Evolutionary conservation across 2,888 invertebrate species (phyloP).

Genomic region (Tetheella fluctuosa): DNA sequence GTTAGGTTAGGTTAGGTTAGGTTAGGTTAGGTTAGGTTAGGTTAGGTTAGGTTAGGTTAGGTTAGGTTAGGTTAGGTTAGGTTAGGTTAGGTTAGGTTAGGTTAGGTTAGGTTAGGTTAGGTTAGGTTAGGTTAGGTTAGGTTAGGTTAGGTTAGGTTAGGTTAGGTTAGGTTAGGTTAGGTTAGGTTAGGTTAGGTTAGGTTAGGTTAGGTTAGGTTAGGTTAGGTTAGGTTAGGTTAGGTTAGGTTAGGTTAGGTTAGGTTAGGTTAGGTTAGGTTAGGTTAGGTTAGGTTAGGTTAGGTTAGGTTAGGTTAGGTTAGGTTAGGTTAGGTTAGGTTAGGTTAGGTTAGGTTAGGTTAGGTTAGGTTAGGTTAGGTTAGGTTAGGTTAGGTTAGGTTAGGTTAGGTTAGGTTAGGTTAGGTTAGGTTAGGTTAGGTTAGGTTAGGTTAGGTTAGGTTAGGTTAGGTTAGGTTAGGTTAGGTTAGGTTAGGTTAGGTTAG

Average conservation of each 20-base stretch:
- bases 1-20: constrained; percentile 28
- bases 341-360: constrained; percentile 30
- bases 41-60: constrained; percentile 28
- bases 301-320: constrained; percentile 29
- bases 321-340: constrained; percentile 27
- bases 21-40: constrained; percentile 27
- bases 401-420: neutral
- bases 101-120: constrained; percentile 27
- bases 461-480: no score
- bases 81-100: constrained; percentile 26
- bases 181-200: constrained; percentile 26
- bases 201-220: constrained; percentile 28
- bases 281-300: constrained; percentile 28
- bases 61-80: constrained; percentile 26
- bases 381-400: constrained; percentile 31
- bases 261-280: constrained; percentile 27
- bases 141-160: constrained; percentile 26
- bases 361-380: constrained; percentile 27
- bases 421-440: no score
- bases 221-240: constrained; percentile 27
- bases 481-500: no score
- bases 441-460: no score
- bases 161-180: constrained; percentile 25
- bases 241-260: constrained; percentile 28
- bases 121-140: constrained; percentile 26